Evolutionary conservation across 2,797 vertebrate species (phyloP).

Genomic region (Buphagus erythrorhynchus): DNA sequence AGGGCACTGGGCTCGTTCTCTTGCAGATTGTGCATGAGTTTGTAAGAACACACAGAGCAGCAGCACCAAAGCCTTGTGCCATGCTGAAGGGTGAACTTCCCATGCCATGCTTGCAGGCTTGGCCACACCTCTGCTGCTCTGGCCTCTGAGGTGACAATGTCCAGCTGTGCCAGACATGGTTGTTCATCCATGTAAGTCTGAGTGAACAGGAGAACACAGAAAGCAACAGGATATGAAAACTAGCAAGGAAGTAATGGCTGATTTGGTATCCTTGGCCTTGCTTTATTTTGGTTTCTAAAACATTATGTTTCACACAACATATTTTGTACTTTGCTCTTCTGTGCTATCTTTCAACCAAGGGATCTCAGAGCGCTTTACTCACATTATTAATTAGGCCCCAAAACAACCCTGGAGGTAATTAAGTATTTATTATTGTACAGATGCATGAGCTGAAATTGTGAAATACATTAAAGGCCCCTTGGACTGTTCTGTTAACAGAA

Average conservation of each 20-base stretch:
- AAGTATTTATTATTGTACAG: slow-evolving; percentile 38
- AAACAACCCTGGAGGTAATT: not conserved
- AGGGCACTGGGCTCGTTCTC: not conserved
- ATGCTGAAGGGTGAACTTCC: rapidly evolving
- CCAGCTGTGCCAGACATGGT: not conserved
- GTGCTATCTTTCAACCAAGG: not conserved
- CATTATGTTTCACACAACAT: not conserved
- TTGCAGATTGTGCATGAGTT: not conserved
- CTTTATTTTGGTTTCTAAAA: not conserved
- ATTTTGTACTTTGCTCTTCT: not conserved
- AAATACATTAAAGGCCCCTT: not conserved
- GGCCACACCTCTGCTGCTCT: not conserved
- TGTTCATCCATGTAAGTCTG: not conserved
- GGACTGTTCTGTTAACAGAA: not conserved
- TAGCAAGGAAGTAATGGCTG: not conserved
- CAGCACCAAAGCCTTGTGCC: not conserved
- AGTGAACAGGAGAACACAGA: not conserved
- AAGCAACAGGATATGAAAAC: not conserved
- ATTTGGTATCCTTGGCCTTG: not conserved
- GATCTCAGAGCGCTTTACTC: slow-evolving; percentile 23
- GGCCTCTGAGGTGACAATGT: not conserved
- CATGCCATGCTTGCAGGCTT: not conserved
- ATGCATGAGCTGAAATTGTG: not conserved
- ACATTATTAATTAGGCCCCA: slow-evolving; percentile 23
- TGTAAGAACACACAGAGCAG: not conserved